Evolutionary conservation across 2,113 vertebrate species (phyloP).

Genomic region (Campylomormyrus tamandua): DNA sequence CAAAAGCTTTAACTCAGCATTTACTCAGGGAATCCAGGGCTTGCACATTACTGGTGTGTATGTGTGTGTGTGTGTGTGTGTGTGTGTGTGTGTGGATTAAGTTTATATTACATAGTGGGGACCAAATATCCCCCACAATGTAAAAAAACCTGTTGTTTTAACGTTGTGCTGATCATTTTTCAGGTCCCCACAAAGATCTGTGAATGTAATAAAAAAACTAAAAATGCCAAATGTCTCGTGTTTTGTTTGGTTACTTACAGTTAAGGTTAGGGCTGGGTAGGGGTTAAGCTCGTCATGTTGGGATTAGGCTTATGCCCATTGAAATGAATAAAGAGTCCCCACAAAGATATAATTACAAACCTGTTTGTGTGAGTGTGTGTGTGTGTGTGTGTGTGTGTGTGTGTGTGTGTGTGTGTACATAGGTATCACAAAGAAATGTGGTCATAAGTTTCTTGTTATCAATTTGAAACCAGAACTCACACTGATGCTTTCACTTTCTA

Average conservation of each 20-base stretch:
- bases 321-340: background rate
- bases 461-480: background rate
- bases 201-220: background rate
- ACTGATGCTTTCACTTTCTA: background rate
- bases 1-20: background rate
- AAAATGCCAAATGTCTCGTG: background rate
- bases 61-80: too few species aligned
- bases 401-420: background rate
- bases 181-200: background rate
- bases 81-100: background rate
- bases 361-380: background rate
- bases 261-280: background rate
- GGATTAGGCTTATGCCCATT: background rate
- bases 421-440: background rate
- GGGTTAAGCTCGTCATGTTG: background rate
- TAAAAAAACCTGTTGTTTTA: background rate
- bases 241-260: background rate
- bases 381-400: too few species aligned
- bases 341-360: background rate
- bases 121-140: background rate
- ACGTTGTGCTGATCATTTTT: background rate
- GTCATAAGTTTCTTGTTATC: background rate
- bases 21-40: background rate
- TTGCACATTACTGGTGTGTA: background rate
- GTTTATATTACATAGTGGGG: background rate